Evolutionary conservation across 2,888 invertebrate genomes (phyloP).

Genomic region (Hipparchia semele): DNA sequence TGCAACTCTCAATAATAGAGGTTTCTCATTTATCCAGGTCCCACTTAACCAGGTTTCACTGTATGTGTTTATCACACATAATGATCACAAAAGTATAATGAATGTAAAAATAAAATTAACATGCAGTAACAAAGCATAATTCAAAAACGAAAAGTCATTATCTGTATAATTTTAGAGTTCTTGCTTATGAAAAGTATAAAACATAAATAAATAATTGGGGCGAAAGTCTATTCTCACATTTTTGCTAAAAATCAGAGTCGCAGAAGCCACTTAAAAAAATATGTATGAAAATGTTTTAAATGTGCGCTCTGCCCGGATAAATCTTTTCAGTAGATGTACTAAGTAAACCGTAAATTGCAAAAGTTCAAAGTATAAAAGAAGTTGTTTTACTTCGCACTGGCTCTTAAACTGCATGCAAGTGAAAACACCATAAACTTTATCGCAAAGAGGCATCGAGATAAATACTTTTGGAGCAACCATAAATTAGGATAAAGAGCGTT

Average conservation of each 20-base stretch:
- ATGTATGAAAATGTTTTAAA: neutral
- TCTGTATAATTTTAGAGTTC: too few relatives aligned
- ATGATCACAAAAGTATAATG: too few relatives aligned
- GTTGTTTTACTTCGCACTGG: neutral
- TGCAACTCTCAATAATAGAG: too few relatives aligned
- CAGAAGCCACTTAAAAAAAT: neutral
- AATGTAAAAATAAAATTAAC: too few relatives aligned
- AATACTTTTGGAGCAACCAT: neutral
- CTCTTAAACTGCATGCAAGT: neutral
- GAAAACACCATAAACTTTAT: slow-evolving; percentile 15
- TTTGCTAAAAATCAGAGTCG: neutral
- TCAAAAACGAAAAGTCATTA: too few relatives aligned
- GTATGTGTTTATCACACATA: too few relatives aligned
- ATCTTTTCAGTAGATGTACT: neutral
- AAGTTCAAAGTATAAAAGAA: neutral
- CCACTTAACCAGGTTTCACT: too few relatives aligned
- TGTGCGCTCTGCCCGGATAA: neutral
- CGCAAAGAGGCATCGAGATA: neutral
- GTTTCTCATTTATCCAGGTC: too few relatives aligned
- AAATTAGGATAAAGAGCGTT: neutral
- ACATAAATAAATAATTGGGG: too few relatives aligned
- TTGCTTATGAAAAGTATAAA: too few relatives aligned
- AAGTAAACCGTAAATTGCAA: neutral
- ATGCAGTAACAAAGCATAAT: too few relatives aligned
- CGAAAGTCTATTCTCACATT: too few relatives aligned